Evolutionary conservation across 2,113 vertebrate genomes (phyloP).

Genomic region (Neomonachus schauinslandi): DNA sequence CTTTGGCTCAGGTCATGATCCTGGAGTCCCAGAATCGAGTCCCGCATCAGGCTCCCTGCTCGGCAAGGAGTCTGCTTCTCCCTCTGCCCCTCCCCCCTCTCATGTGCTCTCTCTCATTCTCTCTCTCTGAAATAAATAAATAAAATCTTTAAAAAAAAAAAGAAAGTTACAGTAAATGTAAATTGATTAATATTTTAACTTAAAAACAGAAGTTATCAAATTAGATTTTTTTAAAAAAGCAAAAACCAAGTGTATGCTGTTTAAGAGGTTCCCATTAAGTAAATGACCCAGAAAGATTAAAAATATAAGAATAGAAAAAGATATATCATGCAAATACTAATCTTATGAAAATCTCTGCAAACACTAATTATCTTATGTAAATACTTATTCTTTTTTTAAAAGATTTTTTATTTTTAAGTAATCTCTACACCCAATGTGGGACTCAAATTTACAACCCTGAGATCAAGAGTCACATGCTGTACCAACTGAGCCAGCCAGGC

Average conservation of each 20-base stretch:
- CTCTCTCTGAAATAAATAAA: too few species aligned
- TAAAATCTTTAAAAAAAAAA: too few species aligned
- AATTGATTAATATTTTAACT: neutral
- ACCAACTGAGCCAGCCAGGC: neutral
- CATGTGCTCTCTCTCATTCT: too few species aligned
- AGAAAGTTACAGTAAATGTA: neutral
- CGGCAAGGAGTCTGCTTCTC: too few species aligned
- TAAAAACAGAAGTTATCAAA: neutral
- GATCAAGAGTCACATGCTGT: neutral
- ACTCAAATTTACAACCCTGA: neutral
- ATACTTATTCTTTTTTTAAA: neutral
- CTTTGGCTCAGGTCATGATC: too few species aligned
- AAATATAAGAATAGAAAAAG: neutral
- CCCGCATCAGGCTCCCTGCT: too few species aligned
- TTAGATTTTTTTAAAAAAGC: neutral
- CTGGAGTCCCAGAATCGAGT: too few species aligned
- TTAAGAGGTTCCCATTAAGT: neutral
- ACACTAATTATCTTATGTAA: neutral
- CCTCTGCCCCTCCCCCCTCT: too few species aligned
- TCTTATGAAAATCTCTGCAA: neutral
- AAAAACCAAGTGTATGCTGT: neutral
- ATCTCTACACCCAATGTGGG: neutral
- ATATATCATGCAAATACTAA: neutral
- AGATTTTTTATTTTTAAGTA: neutral
- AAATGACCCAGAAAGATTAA: slow-evolving; percentile 1